Base-by-base conservation (phyloP, 2,113 vertebrate species). In the Sebastes schlegelii region DNA sequence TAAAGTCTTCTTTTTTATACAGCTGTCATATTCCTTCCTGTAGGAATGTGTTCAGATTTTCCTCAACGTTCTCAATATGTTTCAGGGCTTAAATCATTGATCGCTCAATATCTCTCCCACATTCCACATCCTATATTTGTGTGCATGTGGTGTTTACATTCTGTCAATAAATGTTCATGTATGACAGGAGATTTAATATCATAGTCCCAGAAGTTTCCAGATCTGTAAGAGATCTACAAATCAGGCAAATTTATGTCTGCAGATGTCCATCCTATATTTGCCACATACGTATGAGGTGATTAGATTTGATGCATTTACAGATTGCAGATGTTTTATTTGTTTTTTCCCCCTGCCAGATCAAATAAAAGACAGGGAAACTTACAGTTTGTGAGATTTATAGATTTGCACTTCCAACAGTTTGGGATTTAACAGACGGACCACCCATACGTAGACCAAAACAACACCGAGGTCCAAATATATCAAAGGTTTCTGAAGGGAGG, bases 381-480 rank as follows among this genome's bases (percentile, higher is more conserved):
- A 58, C 72, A 77, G 42, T 63, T 67, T 51, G 21, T 65, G 11
- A 26, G 51, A 76, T 71, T 19, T 61, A 70, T 62, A 63, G 74
- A 45, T 62, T 48, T 51, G 2, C 4, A 61, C 40, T 21, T 43
- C 42, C 45, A 74, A 13, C 48, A 51, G 8, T 71, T 54, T 52
- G 48, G 40, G 52, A 43, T 78, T 58, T 54, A 60, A n/a, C n/a
- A 26, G 48, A 49, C 55, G 57, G 69, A 69, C 82, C 86, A 79
- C 70, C 69, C 60, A 61, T 34, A 52, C 43, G 10, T 26, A 51
- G n/a, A 73, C 26, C 42, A 42, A 16, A 64, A 11, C 74, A 65
- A 51, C 13, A 51, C 13, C 1, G 2, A 21, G 34, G 3, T 5
- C 4, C 11, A 21, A 4, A 42, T n/a, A 7, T 4, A 62, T 48